These are phyloP conservation scores for Tetramorium simillimum DNA, from an alignment of 1,140 invertebrate genomes.

Conservation along the genomic window DNA sequence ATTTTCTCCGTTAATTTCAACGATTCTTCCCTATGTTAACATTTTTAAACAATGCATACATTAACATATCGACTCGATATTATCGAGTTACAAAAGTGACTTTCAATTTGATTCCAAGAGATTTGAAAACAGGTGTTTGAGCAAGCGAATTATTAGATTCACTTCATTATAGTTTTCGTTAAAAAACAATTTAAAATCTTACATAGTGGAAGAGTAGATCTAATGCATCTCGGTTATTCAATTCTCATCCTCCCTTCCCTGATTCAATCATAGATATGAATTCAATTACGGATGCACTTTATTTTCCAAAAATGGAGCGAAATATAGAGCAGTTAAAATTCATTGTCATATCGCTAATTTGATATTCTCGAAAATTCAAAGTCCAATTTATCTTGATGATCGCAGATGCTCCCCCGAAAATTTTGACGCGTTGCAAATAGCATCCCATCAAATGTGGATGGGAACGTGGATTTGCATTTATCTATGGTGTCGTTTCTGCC, in stretches of 20 bases:
- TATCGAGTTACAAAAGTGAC: not conserved
- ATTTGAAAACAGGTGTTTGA: not conserved
- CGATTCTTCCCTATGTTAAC: too few species aligned
- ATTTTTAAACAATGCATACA: not conserved
- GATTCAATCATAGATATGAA: not conserved
- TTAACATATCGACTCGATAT: too few species aligned
- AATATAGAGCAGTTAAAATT: not conserved
- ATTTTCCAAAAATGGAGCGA: not conserved
- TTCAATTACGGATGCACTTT: not conserved
- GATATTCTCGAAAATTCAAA: constrained; percentile 22
- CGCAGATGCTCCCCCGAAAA: not conserved
- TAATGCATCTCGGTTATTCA: not conserved
- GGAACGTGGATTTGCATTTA: constrained; percentile 3
- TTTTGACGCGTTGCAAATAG: constrained; percentile 20
- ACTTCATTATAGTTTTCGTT: not conserved
- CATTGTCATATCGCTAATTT: not conserved
- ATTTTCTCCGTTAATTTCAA: not conserved
- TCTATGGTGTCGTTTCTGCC: not conserved
- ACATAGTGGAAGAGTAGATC: not conserved
- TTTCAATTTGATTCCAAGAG: not conserved
- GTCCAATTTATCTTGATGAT: constrained; percentile 17
- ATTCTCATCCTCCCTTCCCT: not conserved
- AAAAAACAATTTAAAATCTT: not conserved
- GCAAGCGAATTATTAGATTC: not conserved
- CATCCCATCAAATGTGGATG: not conserved